Base-by-base conservation (phyloP, 2,797 vertebrate genomes). In the Microchirus variegatus region DNA sequence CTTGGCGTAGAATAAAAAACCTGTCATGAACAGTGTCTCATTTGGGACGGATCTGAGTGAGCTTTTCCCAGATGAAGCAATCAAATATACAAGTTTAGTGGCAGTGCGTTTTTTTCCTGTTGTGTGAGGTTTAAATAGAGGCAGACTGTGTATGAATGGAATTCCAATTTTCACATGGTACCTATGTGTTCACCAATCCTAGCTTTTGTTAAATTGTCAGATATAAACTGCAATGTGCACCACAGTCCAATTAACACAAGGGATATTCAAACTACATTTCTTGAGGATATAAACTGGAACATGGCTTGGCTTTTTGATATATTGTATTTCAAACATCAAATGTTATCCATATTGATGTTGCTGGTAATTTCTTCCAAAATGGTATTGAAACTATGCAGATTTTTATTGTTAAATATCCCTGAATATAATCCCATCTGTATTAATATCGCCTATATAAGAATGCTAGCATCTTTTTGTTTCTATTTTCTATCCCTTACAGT, bases 1-100 rank as follows among this genome's bases (percentile, higher is more conserved):
- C 52, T 63, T 14, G 10, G 18, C 13, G 1, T 19, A 7, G 31
- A 58, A 63, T 37, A 42, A 44, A 9, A 58, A 12, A 58, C 17
- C 26, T 11, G 12, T 14, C 56, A 53, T 59, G 68, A 48, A 68
- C 53, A 73, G 22, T 22, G 22, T 22, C 22, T 22, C 22, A 22
- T 31, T 31, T 6, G 7, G 51, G 63, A 59, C 54, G 41, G 69
- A 63, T 71, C 75, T 62, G 12, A 19, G 67, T 46, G 54, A 83
- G 61, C 53, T 41, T 22, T 78, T 74, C 63, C 67, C 37, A 45
- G 63, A 75, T 64, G 59, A 70, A 61, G 63, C 75, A 78, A 80
- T 87, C 74, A 73, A 63, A 63, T 19, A 56, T 18, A 53, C 75
- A 82, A 78, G 66, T 71, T 62, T 9, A 13, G 49, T 41, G 58